Evolutionary conservation across 2,888 invertebrate genomes (phyloP).

Genomic region (Leptopilina myrica): DNA sequence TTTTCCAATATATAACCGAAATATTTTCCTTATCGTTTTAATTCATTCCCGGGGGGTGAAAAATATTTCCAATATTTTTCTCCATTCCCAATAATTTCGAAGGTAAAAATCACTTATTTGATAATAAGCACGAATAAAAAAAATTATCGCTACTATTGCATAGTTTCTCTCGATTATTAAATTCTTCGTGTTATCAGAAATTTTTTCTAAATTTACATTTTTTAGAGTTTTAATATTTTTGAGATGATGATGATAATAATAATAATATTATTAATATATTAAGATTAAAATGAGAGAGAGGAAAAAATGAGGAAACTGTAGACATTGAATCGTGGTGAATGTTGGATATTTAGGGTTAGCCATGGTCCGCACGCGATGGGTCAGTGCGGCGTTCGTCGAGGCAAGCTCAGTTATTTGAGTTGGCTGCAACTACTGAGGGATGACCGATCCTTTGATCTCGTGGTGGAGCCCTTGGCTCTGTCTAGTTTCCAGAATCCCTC

Average conservation of each 20-base stretch:
- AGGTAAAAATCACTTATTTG: neutral
- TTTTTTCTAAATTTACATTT: no score
- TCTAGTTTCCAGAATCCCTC: slow-evolving; percentile 56
- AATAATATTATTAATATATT: no score
- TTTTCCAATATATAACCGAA: slow-evolving; percentile 67
- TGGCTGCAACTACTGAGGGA: slow-evolving; percentile 71
- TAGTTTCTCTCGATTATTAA: no score
- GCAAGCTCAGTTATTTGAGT: slow-evolving; percentile 75
- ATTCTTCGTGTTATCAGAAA: no score
- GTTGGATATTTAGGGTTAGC: slow-evolving; percentile 71
- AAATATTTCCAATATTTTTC: slow-evolving; percentile 44
- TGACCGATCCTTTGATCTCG: slow-evolving; percentile 76
- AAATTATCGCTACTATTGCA: no score
- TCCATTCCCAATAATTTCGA: slow-evolving; percentile 42
- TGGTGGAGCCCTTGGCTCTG: slow-evolving; percentile 60
- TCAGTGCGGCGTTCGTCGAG: slow-evolving; percentile 67
- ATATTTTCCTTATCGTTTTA: slow-evolving; percentile 75
- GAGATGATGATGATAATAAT: no score
- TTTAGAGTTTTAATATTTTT: no score
- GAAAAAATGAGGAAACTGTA: neutral
- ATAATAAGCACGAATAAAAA: no score
- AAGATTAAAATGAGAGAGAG: neutral
- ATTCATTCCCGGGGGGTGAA: slow-evolving; percentile 50
- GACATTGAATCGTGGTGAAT: slow-evolving; percentile 20
- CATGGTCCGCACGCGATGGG: slow-evolving; percentile 57